Conservation (phyloP, 2,888 invertebrate species). For the Athripsodes cinereus region DNA sequence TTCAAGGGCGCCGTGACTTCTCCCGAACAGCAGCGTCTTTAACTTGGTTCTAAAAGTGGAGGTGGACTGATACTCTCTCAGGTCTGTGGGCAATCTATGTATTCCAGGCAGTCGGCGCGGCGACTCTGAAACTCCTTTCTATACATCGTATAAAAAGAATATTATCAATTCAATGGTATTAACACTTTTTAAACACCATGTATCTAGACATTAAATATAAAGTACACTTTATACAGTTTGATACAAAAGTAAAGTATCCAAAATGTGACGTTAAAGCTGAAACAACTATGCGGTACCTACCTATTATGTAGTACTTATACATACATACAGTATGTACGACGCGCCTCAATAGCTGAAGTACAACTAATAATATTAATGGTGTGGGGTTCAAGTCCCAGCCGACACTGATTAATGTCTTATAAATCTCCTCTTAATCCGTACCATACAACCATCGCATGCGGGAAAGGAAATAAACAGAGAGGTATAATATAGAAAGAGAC, state of each 20-base stretch:
- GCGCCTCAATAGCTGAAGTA: slow-evolving; percentile 32
- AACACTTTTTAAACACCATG: slow-evolving; percentile 3
- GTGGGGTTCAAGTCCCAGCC: slow-evolving; percentile 31
- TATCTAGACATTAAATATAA: slow-evolving; percentile 12
- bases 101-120: too few relatives aligned
- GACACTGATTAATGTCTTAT: slow-evolving; percentile 68
- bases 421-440: slow-evolving; percentile 59
- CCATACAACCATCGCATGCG: slow-evolving; percentile 39
- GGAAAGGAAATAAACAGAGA: background rate
- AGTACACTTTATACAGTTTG: slow-evolving; percentile 22
- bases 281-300: slow-evolving; percentile 39
- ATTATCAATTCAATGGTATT: too few relatives aligned
- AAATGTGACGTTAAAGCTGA: slow-evolving; percentile 28
- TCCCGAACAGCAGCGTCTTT: too few relatives aligned
- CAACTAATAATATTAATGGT: slow-evolving; percentile 1
- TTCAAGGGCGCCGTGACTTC: too few relatives aligned
- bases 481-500: slow-evolving; percentile 23
- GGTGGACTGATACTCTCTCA: too few relatives aligned
- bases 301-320: background rate
- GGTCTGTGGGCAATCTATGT: too few relatives aligned
- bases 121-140: too few relatives aligned
- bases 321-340: background rate
- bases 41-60: too few relatives aligned
- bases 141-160: too few relatives aligned
- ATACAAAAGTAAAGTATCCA: slow-evolving; percentile 25